Percentiles rank a stretch among this genome's conserved stretches.
Conservation (phyloP, 2,888 invertebrate species). For the Synanthedon myopaeformis region DNA sequence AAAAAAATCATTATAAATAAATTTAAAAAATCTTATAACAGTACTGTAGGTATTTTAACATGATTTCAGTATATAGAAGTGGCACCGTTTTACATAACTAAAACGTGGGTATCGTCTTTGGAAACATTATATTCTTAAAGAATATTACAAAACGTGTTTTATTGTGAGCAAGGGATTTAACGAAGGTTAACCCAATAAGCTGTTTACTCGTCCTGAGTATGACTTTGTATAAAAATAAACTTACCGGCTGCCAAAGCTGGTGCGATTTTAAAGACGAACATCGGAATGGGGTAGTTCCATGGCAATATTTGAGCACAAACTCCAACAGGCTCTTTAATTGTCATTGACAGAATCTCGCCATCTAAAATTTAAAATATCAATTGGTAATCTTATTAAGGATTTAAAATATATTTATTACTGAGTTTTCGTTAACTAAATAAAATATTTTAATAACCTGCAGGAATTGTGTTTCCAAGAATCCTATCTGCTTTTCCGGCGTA, state of each 20-base stretch:
- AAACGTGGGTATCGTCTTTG: too few relatives aligned
- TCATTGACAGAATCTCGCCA: constrained; percentile 83
- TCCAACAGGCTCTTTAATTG: constrained; percentile 86
- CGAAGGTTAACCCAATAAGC: background rate
- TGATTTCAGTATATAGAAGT: too few relatives aligned
- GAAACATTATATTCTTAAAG: too few relatives aligned
- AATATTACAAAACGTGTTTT: too few relatives aligned
- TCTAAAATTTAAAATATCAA: constrained; percentile 43
- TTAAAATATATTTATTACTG: background rate
- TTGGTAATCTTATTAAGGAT: background rate
- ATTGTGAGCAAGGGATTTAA: too few relatives aligned
- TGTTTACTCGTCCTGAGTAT: background rate
- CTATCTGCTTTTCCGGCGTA: constrained; percentile 95
- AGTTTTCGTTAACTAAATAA: background rate
- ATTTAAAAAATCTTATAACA: background rate
- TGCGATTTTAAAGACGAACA: constrained; percentile 94
- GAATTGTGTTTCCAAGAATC: constrained; percentile 81
- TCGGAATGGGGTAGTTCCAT: constrained; percentile 92
- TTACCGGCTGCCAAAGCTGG: constrained; percentile 77
- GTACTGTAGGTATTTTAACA: too few relatives aligned
- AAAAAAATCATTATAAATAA: background rate
- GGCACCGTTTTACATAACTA: too few relatives aligned
- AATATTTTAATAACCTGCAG: constrained; percentile 49
- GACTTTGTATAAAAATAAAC: constrained; percentile 1
- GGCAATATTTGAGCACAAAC: constrained; percentile 93